Conservation (phyloP, 2,113 vertebrate species). For the Arvicanthis niloticus region DNA sequence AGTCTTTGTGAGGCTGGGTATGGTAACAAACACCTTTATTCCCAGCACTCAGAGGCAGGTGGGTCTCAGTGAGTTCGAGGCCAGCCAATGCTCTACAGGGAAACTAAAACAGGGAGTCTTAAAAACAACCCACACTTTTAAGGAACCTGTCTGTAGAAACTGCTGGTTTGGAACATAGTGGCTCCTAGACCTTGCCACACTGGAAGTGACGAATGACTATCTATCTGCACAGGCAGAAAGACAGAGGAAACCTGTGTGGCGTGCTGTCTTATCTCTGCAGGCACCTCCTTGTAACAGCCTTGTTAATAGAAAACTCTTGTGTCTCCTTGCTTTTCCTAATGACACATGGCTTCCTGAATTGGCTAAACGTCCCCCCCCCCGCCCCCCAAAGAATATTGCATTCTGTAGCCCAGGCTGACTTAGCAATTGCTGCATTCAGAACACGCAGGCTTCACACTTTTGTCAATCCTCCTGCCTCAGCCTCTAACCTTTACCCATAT, state of each 20-base stretch:
- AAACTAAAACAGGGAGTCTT: neutral
- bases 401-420: neutral
- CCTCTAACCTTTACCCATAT: neutral
- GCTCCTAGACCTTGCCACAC: neutral
- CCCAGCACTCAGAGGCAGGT: neutral
- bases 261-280: neutral
- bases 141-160: neutral
- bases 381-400: rapidly evolving
- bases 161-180: neutral
- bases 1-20: neutral
- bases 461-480: neutral
- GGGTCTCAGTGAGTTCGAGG: neutral
- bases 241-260: neutral
- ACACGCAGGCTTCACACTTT: neutral
- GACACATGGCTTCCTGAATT: neutral
- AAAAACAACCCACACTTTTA: neutral
- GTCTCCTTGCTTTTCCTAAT: neutral
- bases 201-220: neutral
- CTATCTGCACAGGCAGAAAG: neutral
- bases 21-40: neutral
- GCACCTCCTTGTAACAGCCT: neutral
- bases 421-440: neutral
- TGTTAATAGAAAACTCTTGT: neutral
- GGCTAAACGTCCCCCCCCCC: neutral
- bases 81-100: neutral